Percentiles rank a stretch among this genome's conserved stretches.
Evolutionary conservation across 2,888 invertebrate species (phyloP).

Genomic region (Phortica okadai): DNA sequence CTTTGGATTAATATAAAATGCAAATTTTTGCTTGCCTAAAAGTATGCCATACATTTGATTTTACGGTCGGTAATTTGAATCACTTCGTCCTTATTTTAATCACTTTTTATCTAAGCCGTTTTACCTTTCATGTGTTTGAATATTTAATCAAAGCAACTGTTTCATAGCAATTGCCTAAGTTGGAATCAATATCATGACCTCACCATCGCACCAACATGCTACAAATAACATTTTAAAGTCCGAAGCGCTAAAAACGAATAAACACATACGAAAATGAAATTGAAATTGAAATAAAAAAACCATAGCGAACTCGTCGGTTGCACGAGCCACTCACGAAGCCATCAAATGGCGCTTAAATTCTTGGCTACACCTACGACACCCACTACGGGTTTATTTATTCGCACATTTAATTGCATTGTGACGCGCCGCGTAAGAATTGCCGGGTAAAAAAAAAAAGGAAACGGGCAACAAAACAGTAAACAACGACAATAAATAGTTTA

Average conservation of each 20-base stretch:
- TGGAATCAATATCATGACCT: not conserved
- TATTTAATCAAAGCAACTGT: not conserved
- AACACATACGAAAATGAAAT: constrained; percentile 3
- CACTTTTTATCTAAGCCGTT: not conserved
- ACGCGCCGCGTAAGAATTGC: constrained; percentile 20
- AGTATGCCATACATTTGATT: too few relatives aligned
- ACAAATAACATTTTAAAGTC: constrained; percentile 23
- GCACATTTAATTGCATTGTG: constrained; percentile 54
- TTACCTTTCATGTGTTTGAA: not conserved
- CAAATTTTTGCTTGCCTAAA: too few relatives aligned
- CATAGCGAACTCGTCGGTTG: not conserved
- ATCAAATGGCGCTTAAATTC: constrained; percentile 31
- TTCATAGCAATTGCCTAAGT: not conserved
- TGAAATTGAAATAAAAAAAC: constrained; percentile 13
- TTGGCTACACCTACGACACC: constrained; percentile 34
- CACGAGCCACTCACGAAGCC: not conserved
- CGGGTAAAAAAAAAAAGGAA: not conserved
- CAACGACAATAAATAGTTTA: constrained; percentile 63
- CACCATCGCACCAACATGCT: not conserved
- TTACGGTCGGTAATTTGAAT: too few relatives aligned
- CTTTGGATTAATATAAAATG: too few relatives aligned
- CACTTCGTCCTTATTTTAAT: not conserved
- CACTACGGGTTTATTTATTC: constrained; percentile 53
- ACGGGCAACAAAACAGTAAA: not conserved
- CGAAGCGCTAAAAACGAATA: not conserved